Conservation (phyloP, 2,888 invertebrate species). For the Phania funesta region DNA sequence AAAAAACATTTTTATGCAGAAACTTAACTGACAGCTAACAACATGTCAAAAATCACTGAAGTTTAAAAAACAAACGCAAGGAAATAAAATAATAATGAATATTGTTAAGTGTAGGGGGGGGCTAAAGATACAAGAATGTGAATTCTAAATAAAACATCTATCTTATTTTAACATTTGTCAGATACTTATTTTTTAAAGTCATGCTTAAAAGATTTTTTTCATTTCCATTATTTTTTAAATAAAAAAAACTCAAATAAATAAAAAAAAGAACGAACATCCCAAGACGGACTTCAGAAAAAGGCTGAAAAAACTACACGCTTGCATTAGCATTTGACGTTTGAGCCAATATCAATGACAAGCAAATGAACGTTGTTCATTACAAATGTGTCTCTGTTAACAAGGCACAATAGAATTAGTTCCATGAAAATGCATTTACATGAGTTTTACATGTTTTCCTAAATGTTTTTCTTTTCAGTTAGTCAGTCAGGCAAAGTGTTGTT, state of each 20-base stretch:
- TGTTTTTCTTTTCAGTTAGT: background rate
- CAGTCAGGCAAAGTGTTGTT: constrained; percentile 36
- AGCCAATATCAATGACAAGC: constrained; percentile 66
- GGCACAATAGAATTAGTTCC: constrained; percentile 66
- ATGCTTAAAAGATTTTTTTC: constrained; percentile 54
- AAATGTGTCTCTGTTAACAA: constrained; percentile 20
- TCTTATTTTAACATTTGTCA: constrained; percentile 13
- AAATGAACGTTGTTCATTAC: constrained; percentile 64
- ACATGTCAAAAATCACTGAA: constrained; percentile 67
- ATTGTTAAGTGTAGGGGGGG: constrained; percentile 28
- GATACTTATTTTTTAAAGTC: constrained; percentile 48
- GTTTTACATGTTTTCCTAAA: constrained; percentile 60
- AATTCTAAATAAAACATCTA: constrained; percentile 33
- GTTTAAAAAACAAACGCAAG: constrained; percentile 63
- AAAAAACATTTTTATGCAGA: constrained; percentile 56
- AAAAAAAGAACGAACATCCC: constrained; percentile 22
- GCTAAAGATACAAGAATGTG: background rate
- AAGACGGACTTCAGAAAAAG: constrained; percentile 9
- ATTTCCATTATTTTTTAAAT: too few species aligned
- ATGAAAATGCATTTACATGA: constrained; percentile 66
- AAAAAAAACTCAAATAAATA: background rate
- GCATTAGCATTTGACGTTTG: constrained; percentile 64
- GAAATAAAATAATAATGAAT: constrained; percentile 49
- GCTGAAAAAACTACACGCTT: constrained; percentile 43
- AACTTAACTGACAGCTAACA: constrained; percentile 67